A percentile compares a stretch with the other conserved stretches of the same genome.
Conservation (phyloP, 2,113 vertebrate species). For the Archilochus colubris region DNA sequence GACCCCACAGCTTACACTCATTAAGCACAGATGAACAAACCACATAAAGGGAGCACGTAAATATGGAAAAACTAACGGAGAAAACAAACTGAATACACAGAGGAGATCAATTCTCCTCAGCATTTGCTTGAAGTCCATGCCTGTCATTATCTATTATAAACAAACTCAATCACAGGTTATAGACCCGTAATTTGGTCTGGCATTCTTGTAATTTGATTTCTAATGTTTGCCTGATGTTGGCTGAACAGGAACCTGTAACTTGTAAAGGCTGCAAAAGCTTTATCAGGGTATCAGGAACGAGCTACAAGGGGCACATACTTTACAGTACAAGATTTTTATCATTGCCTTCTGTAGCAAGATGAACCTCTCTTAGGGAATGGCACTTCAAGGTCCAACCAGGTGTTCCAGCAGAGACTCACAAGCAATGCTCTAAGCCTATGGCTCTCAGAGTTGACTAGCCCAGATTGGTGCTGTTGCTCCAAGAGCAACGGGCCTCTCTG, state of each 20-base stretch:
- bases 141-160: neutral
- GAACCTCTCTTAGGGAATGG: too few relatives aligned
- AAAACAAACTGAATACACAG: neutral
- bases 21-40: neutral
- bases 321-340: neutral
- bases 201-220: neutral
- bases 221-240: neutral
- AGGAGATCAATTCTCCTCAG: neutral
- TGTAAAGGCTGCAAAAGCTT: neutral
- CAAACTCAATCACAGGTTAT: neutral
- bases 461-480: too few relatives aligned
- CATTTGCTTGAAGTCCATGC: neutral
- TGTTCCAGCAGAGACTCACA: too few relatives aligned
- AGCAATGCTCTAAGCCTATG: too few relatives aligned
- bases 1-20: rapidly evolving
- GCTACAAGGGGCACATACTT: neutral
- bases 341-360: neutral
- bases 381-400: too few relatives aligned
- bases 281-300: neutral
- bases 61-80: neutral
- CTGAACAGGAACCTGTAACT: neutral
- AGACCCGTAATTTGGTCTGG: neutral
- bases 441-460: too few relatives aligned
- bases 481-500: too few relatives aligned
- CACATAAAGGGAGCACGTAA: neutral